phyloP scores from a whole-genome alignment of 2,113 vertebrate genomes.

The Apteryx mantelli region DNA sequence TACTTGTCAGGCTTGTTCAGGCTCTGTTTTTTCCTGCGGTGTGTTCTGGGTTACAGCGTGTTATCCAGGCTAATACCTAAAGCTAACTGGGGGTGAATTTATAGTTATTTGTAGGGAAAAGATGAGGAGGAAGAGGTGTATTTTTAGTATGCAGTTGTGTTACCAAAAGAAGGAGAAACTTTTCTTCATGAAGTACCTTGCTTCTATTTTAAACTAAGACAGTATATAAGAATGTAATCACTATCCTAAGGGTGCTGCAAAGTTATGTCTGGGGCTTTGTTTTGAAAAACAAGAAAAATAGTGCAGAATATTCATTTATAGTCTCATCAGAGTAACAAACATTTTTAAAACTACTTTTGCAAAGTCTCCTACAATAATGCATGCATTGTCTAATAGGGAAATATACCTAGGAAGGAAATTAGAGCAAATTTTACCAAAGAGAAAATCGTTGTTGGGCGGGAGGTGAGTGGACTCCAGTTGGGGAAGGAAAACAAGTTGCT shows the following conservation, averaged over 20 bases:
- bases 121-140: not conserved
- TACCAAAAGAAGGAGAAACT: not conserved
- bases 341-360: not conserved
- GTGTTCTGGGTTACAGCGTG: not conserved
- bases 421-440: not conserved
- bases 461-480: not conserved
- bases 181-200: not conserved
- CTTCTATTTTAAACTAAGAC: not conserved
- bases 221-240: not conserved
- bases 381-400: not conserved
- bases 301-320: not conserved
- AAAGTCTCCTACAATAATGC: not conserved
- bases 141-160: not conserved
- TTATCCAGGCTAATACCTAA: accelerated
- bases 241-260: not conserved
- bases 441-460: not conserved
- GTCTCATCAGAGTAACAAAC: not conserved
- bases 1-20: not conserved
- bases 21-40: not conserved
- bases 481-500: not conserved
- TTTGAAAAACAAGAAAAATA: not conserved
- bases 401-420: not conserved
- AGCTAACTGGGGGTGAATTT: not conserved
- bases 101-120: not conserved
- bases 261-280: not conserved